Evolutionary conservation across 1,140 invertebrate species (phyloP), one percentile per base, ranked within the genome.

Genomic region (Riptortus pedestris): DNA sequence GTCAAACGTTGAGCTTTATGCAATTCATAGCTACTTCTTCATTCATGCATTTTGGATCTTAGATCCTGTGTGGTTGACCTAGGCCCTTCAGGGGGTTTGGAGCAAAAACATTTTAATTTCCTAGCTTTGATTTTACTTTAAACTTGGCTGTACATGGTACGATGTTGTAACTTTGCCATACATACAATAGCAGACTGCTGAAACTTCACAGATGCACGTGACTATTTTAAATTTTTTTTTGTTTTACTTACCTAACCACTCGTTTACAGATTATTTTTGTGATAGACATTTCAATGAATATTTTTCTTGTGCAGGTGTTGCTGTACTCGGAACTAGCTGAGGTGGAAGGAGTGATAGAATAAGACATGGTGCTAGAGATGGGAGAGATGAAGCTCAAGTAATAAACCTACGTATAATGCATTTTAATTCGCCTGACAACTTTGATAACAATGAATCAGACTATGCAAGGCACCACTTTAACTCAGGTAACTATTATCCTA

Each of bases 401-500:
- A 24, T 14, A 55, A 55, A 14, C 16, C 26, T 24, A 55, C 31
- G 14, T 55, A 55, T 55, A 55, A 55, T 55, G 51, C 51, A 18
- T 55, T 55, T 55, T 22, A 14, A 55, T 26, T 26, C 18, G 22
- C 16, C 14, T 22, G 18, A 22, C 45, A 47, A 47, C 9, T 47
- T 47, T 26, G 18, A 33, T 60, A 27, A 33, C 29, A 27, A 60
- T 60, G 59, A 60, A 60, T 60, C 59, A 60, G 59, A 38, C 59
- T 26, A 43, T 60, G 59, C 59, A 60, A 60, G 33, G 59, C 31
- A 60, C 3, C 31, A 60, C 59, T 18, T 33, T 60, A 24, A 45
- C 59, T 27, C 59, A 60, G 59, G 59, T 60, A 24, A 3, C 14
- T 57, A 24, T 2, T 12, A 22, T 57, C 3, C 4, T 24, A 2